A percentile compares a stretch with the other conserved stretches of the same genome.
Conservation (phyloP, 2,113 vertebrate species). For the Vulpes vulpes region DNA sequence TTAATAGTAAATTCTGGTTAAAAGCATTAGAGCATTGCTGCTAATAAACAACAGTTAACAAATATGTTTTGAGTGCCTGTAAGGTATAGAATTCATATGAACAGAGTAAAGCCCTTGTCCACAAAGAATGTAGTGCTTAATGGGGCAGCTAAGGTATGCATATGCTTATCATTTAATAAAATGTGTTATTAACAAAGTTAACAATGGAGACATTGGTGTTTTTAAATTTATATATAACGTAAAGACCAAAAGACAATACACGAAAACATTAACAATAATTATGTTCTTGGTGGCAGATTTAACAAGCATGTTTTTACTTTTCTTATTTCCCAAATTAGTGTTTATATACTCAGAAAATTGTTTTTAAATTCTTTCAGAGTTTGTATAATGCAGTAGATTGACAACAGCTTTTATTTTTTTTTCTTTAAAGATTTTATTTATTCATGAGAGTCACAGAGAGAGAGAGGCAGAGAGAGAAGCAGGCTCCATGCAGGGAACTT, state of each 20-base stretch:
- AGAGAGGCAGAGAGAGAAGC: too few species aligned
- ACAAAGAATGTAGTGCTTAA: background rate
- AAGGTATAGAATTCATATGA: background rate
- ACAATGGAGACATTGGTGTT: background rate
- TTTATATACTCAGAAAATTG: background rate
- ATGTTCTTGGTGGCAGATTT: slow-evolving; percentile 20
- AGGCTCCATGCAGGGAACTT: too few species aligned
- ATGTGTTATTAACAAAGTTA: background rate
- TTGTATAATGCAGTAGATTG: too few species aligned
- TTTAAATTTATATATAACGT: background rate
- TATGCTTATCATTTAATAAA: background rate
- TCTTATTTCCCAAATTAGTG: slow-evolving; percentile 35
- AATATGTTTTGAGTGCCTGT: background rate
- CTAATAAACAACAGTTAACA: background rate
- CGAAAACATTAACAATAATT: slow-evolving; percentile 44
- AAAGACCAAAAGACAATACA: background rate
- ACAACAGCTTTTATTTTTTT: too few species aligned
- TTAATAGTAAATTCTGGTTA: background rate
- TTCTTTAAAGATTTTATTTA: too few species aligned
- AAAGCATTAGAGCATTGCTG: background rate
- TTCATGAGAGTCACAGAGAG: too few species aligned
- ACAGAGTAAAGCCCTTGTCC: background rate
- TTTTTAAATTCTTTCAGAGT: background rate
- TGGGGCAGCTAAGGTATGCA: background rate
- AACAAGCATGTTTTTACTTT: background rate